Conservation (phyloP, 2,888 invertebrate species). For the Harpalus rubripes region DNA sequence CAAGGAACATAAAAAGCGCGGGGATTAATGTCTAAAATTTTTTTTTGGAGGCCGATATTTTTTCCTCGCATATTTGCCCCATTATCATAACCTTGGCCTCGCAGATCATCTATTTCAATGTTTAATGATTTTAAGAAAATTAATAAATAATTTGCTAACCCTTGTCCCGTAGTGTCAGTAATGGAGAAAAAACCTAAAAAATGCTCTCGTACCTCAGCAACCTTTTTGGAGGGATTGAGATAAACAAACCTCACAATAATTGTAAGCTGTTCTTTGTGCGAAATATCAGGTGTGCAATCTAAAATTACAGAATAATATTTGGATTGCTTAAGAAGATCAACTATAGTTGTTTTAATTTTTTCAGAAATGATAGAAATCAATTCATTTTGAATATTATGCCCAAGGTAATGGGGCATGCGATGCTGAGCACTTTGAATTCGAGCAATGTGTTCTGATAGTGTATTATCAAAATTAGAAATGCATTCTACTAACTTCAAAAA, state of each 20-base stretch:
- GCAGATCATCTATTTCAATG: slow-evolving; percentile 63
- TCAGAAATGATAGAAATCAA: slow-evolving; percentile 14
- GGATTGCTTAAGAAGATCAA: slow-evolving; percentile 1
- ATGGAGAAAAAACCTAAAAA: neutral
- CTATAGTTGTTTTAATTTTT: slow-evolving; percentile 22
- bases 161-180: neutral
- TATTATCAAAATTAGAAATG: slow-evolving; percentile 62
- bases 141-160: neutral
- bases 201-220: neutral
- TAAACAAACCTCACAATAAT: neutral
- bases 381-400: slow-evolving; percentile 30
- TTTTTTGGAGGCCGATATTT: slow-evolving; percentile 69
- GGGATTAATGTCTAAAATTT: slow-evolving; percentile 69
- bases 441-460: slow-evolving; percentile 8
- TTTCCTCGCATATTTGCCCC: slow-evolving; percentile 70
- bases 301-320: slow-evolving; percentile 41
- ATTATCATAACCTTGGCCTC: slow-evolving; percentile 69
- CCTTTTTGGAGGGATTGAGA: neutral
- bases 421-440: slow-evolving; percentile 31
- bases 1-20: slow-evolving; percentile 71
- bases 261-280: slow-evolving; percentile 28
- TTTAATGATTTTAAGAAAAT: slow-evolving; percentile 5
- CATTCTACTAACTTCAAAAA: slow-evolving; percentile 63
- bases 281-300: slow-evolving; percentile 24
- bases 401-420: slow-evolving; percentile 7